Base-by-base conservation (phyloP, 2,888 invertebrate species). In the Drosophila algonquin region DNA sequence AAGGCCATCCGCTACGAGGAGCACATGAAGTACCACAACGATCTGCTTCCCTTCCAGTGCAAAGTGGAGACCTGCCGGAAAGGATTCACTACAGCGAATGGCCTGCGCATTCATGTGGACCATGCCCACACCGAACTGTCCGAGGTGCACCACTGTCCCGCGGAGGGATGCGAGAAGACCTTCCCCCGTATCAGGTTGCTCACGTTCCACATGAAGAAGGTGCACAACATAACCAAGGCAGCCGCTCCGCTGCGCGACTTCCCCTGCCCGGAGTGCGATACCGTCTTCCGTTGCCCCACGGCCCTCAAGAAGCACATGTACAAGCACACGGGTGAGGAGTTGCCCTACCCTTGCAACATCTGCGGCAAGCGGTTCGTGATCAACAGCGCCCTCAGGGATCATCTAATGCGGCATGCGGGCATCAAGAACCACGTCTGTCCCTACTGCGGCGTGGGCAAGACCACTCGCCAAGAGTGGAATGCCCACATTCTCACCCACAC, bases 391-490 rank as follows among this genome's bases (percentile, higher is more conserved):
- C 79, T 92, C 4, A 85, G 91, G 53, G 91, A 91, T 68, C 92
- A 91, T 64, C 65, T 91, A 18, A 91, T 91, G 87, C 90, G 91
- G 0, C 91, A 91, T 63, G 90, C 91, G 0, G 92, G 92, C n/a
- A 91, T 92, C 54, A 91, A 91, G 63, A 91, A 91, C 35, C 91
- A 91, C 51, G 90, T 91, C 2, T 91, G 91, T 46, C 91, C 92
- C 0, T 90, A 91, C 46, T 91, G 91, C 51, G 91, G 91, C 4
- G 90, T 91, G 21, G 91, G 90, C 14, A 92, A 91, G 58, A 91
- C 92, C 1, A 92, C 91, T 3, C 76, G 91, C 0, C 91, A 91
- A 50, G 91, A 91, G 55, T 87, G 92, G 86, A 91, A 92, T 46
- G 90, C 90, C 3, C 91, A 92, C 65, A 89, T 91, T 8, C 81